A percentile compares a stretch with the other conserved stretches of the same genome.
Conservation (phyloP, 2,113 vertebrate genomes). For the Leucoraja erinaceus region DNA sequence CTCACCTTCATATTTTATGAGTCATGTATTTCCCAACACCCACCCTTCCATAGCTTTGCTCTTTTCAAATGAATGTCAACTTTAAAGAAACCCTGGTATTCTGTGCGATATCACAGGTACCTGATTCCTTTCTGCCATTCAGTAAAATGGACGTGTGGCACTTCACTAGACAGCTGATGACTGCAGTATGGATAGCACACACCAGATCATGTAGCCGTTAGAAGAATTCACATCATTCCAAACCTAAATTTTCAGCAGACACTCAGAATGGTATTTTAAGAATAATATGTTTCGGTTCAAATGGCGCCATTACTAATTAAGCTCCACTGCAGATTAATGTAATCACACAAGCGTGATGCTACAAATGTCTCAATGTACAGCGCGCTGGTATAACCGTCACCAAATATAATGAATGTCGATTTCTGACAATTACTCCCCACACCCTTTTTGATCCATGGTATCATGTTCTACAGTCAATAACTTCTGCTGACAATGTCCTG, state of each 20-base stretch:
- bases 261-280: background rate
- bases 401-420: background rate
- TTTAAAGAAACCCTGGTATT: no score
- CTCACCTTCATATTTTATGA: background rate
- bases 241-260: background rate
- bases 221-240: background rate
- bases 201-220: background rate
- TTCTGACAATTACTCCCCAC: background rate
- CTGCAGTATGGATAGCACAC: background rate
- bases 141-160: background rate
- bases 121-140: background rate
- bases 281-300: conserved; percentile 19
- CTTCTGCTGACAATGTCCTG: no score
- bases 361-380: background rate
- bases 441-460: background rate
- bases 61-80: background rate
- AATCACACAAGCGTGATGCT: background rate
- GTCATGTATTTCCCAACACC: background rate
- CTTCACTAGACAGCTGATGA: background rate
- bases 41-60: background rate
- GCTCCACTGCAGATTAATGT: background rate
- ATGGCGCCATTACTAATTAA: background rate
- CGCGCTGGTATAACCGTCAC: background rate
- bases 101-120: background rate
- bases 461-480: no score